Base-by-base conservation (phyloP, 1,140 invertebrate species). In the Medauroidea extradentata region DNA sequence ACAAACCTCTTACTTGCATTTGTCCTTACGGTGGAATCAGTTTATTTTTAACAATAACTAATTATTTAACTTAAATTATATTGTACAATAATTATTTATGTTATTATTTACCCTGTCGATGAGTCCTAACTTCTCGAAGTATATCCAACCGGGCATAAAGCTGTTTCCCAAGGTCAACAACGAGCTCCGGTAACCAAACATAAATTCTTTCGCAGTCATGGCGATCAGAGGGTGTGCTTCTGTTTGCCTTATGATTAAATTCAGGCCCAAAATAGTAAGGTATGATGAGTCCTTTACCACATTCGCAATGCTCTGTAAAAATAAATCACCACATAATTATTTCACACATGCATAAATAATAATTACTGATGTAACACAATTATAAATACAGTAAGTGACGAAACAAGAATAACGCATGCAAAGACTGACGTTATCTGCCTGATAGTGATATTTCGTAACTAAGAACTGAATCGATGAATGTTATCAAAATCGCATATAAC, bases 161-260 rank as follows among this genome's bases (percentile, higher is more conserved):
- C 82, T 84, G 69, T 91, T 88, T 0, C 89, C 90, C 21, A 92
- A 66, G 0, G 85, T 87, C 67, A 90, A 84, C 29, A 92, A 71
- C 2, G 85, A 73, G 1, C 85, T 87, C 57, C 84, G 71, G 72
- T 89, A 90, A 0, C 88, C 88, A 67, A 91, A 91, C 89, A 91
- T 91, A 69, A 92, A 92, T 69, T 91, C 89, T 54, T 75, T 82
- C 0, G 89, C 88, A 0, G 88, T 90, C 85, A 91, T 90, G 65
- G 78, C 71, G 0, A 88, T 82, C 14, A 92, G 71, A 0, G 89
- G 87, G 52, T 84, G 73, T 1, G 82, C 79, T 16, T 86, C 77
- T 0, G 86, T 87, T 49, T 86, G 78, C 1, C 75, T 69, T 14
- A 91, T 85, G 0, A 91, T 63, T 4, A 85, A 65, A 70, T 90